A percentile compares a stretch with the other conserved stretches of the same genome.
Evolutionary conservation across 2,113 vertebrate species (phyloP).

Genomic region (Alethe castanea): DNA sequence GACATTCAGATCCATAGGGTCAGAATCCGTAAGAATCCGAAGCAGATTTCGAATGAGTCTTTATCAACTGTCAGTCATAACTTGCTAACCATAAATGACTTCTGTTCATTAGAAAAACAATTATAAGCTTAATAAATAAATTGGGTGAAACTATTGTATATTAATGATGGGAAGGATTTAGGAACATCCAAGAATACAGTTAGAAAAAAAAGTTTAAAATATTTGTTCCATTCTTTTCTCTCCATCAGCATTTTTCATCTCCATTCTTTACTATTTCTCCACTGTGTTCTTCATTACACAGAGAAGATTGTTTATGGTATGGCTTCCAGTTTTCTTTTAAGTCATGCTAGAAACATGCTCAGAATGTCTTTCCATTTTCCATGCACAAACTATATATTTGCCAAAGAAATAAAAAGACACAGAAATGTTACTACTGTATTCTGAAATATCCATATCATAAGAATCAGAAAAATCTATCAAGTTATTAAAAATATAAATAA

Average conservation of each 20-base stretch:
- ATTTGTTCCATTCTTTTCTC: not conserved
- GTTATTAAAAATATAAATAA: not conserved
- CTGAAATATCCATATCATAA: not conserved
- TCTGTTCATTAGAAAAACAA: not conserved
- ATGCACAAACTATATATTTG: not conserved
- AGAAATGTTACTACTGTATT: not conserved
- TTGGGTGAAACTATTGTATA: not conserved
- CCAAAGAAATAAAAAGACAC: not conserved
- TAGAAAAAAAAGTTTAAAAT: not conserved
- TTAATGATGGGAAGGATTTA: not conserved
- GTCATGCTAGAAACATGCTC: not conserved
- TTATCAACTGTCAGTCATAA: not conserved
- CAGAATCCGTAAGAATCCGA: accelerated
- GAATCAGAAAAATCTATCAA: not conserved
- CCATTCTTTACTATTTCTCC: not conserved
- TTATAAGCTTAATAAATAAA: not conserved
- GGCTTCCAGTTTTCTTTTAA: not conserved
- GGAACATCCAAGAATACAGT: not conserved
- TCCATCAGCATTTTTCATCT: not conserved
- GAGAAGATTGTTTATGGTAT: not conserved
- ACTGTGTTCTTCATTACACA: not conserved
- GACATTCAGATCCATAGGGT: accelerated
- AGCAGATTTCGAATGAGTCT: not conserved
- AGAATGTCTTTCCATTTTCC: not conserved
- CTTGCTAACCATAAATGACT: not conserved